Evolutionary conservation across 1,140 invertebrate species (phyloP), one percentile per base, ranked within the genome.

Genomic region (Ceratitis capitata): DNA sequence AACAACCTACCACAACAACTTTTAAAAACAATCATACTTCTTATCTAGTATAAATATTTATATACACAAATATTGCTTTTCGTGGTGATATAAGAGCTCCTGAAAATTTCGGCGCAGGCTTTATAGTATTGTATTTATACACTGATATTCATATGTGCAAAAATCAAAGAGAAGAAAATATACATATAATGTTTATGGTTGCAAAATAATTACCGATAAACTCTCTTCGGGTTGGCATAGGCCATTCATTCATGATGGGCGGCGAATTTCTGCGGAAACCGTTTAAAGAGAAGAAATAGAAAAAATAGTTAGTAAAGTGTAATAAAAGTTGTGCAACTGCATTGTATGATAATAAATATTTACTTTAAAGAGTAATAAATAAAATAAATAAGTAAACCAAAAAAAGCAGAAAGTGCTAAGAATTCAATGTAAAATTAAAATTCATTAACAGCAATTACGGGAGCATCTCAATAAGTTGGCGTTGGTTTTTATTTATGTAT

Each of bases 191-290:
- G n/a, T n/a, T n/a, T n/a, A n/a, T n/a, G n/a, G n/a, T n/a, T 23
- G 4, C 7, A 19, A 0, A 45, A 74, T 84, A 86, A 91, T 93
- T 92, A 94, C 94, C 93, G 94, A 90, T 94, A 94, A 0, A 90
- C 90, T 16, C 94, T 93, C 12, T 92, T 93, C 29, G 94, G 95
- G 88, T 94, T 94, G 14, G 93, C 94, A 87, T 94, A 94, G 39
- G 94, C 94, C 53, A 95, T 94, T 93, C 93, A 85, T 93, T 93
- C 87, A 94, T 92, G 87, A 93, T 93, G 7, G 93, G 93, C 35
- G 93, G 93, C 51, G 91, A 85, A 92, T 92, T 88, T 94, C 93
- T 91, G 47, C 83, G 88, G 19, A 49, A 85, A 85, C 32, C 32
- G 2, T 49, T 78, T 4, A 74, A 51, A 61, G 49, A 29, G 23